phyloP scores from a whole-genome alignment of 2,113 vertebrate genomes.

The Ophiodon elongatus region DNA sequence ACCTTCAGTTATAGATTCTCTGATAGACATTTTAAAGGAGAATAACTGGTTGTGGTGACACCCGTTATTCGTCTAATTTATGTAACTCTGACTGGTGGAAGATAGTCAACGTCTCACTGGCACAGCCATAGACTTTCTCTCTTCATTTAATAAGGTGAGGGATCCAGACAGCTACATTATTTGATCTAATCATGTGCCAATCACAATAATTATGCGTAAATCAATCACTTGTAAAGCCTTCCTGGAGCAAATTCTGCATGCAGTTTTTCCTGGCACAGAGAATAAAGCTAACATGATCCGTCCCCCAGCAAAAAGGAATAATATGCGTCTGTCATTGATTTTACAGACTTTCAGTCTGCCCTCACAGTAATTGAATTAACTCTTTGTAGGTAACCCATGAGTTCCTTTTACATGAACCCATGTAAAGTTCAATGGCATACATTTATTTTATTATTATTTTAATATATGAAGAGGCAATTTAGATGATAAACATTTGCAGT shows the following conservation, averaged over 20 bases:
- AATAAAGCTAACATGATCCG: conserved; percentile 45
- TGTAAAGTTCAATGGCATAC: conserved; percentile 13
- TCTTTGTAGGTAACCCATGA: conserved; percentile 29
- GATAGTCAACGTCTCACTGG: conserved; percentile 44
- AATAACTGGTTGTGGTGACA: conserved; percentile 34
- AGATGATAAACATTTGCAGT: conserved; percentile 14
- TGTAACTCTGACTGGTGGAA: conserved; percentile 33
- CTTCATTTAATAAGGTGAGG: conserved; percentile 50
- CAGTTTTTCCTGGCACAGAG: conserved; percentile 58
- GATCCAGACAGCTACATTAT: conserved; percentile 57
- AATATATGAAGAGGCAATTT: neutral
- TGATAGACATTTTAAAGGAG: conserved; percentile 13
- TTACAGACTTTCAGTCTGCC: conserved; percentile 47
- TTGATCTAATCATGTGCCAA: conserved; percentile 65
- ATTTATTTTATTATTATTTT: conserved; percentile 4
- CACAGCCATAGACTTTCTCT: conserved; percentile 25
- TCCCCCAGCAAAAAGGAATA: conserved; percentile 43
- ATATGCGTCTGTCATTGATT: conserved; percentile 68
- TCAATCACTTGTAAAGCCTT: conserved; percentile 53
- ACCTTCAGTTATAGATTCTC: conserved; percentile 1
- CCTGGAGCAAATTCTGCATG: conserved; percentile 20
- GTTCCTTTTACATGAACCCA: conserved; percentile 15
- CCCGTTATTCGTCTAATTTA: conserved; percentile 60
- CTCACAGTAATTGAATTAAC: conserved; percentile 55
- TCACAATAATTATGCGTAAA: conserved; percentile 52